phyloP scores from a whole-genome alignment of 1,140 invertebrate genomes.

The Danaus plexippus region DNA sequence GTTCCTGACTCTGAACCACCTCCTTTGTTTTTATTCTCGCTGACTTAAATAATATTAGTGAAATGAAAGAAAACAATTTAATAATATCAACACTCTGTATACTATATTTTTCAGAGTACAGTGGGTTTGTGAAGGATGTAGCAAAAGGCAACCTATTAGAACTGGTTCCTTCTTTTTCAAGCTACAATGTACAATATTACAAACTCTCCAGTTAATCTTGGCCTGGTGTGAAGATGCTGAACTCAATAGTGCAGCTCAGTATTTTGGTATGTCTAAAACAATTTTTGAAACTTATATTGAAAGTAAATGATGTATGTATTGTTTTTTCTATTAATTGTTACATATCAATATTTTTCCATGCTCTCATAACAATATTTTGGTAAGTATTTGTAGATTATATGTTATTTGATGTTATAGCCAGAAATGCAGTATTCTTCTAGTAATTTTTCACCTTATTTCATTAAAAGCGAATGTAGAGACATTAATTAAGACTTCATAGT shows the following conservation, averaged over 20 bases:
- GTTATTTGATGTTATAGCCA: too few relatives aligned
- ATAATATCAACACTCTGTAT: too few relatives aligned
- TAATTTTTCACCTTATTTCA: too few relatives aligned
- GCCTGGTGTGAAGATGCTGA: slow-evolving; percentile 62
- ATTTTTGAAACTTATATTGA: not conserved
- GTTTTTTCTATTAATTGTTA: slow-evolving; percentile 3
- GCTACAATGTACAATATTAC: slow-evolving; percentile 52
- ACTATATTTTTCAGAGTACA: slow-evolving; percentile 41
- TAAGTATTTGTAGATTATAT: slow-evolving; percentile 3
- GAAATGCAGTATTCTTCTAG: too few relatives aligned
- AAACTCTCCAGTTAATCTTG: slow-evolving; percentile 48
- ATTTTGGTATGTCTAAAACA: slow-evolving; percentile 42
- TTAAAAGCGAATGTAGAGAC: too few relatives aligned
- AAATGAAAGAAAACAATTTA: too few relatives aligned
- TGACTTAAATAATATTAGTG: too few relatives aligned
- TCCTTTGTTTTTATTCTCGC: too few relatives aligned
- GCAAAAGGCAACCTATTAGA: slow-evolving; percentile 47
- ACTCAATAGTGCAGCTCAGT: slow-evolving; percentile 32
- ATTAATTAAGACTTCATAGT: not conserved
- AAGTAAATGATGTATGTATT: slow-evolving; percentile 1
- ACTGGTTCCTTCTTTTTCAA: slow-evolving; percentile 50
- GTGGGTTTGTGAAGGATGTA: slow-evolving; percentile 53
- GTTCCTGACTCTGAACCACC: too few relatives aligned
- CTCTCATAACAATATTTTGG: slow-evolving; percentile 8
- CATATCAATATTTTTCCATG: slow-evolving; percentile 13